phyloP scores from a whole-genome alignment of 2,113 vertebrate genomes.

The Sceloporus undulatus region DNA sequence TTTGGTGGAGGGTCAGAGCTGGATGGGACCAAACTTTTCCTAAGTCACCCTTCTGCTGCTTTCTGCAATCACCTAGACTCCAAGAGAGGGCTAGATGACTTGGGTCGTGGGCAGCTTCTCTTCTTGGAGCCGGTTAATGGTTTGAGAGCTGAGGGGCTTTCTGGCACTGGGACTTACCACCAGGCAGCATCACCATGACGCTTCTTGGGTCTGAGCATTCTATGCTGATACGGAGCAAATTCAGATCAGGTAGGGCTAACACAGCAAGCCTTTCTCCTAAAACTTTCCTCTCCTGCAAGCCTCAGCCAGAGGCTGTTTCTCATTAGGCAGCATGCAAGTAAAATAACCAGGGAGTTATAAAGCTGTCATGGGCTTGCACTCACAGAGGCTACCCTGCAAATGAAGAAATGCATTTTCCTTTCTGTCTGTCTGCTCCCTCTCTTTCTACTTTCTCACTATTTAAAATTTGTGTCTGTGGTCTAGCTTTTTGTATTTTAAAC shows the following conservation, averaged over 20 bases:
- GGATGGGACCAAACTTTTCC: conserved; percentile 85
- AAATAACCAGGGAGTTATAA: conserved; percentile 26
- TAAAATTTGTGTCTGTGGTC: conserved; percentile 52
- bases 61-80: conserved; percentile 59
- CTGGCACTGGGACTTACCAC: conserved; percentile 83
- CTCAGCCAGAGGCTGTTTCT: conserved; percentile 51
- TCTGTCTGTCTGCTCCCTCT: conserved; percentile 29
- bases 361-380: conserved; percentile 56
- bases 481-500: conserved; percentile 26
- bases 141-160: conserved; percentile 72
- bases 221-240: conserved; percentile 98
- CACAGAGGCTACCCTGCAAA: conserved; percentile 46
- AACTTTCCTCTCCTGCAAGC: conserved; percentile 69
- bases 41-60: conserved; percentile 68
- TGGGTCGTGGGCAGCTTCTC: conserved; percentile 63
- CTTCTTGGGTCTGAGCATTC: conserved; percentile 98
- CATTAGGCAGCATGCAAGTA: conserved; percentile 51
- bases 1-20: conserved; percentile 82
- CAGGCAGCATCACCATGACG: conserved; percentile 91
- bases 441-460: conserved; percentile 35
- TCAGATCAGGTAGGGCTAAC: conserved; percentile 96
- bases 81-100: conserved; percentile 71
- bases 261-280: conserved; percentile 64
- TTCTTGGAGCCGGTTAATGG: conserved; percentile 77
- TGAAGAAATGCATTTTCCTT: conserved; percentile 60